These are phyloP conservation scores for Pseudocheirus occidentalis DNA, from an alignment of 2,797 vertebrate species.

Conservation along the genomic window DNA sequence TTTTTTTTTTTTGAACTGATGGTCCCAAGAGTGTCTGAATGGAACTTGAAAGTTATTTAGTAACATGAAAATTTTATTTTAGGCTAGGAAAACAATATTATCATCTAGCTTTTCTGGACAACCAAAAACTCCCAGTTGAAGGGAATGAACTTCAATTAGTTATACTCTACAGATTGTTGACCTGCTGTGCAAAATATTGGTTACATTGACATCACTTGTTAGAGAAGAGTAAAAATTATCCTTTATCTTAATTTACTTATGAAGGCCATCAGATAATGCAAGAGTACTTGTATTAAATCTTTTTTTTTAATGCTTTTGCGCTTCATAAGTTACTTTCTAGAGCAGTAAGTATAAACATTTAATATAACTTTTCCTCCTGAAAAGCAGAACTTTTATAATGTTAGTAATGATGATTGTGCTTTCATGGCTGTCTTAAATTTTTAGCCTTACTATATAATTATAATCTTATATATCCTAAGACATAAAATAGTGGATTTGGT, in stretches of 20 bases:
- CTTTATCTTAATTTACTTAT: constrained; percentile 46
- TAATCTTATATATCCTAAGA: neutral
- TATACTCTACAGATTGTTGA: constrained; percentile 70
- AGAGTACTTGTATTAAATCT: constrained; percentile 11
- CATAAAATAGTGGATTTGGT: neutral
- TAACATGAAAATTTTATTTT: constrained; percentile 64
- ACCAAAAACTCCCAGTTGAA: constrained; percentile 73
- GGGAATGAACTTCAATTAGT: constrained; percentile 67
- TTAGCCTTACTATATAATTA: neutral
- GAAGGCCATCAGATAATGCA: constrained; percentile 46
- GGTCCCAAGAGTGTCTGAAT: constrained; percentile 54
- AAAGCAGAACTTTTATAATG: constrained; percentile 39
- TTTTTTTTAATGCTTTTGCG: constrained; percentile 15
- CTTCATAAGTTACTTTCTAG: constrained; percentile 16
- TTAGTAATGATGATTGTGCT: neutral
- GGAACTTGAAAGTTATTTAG: constrained; percentile 66
- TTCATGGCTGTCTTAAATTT: neutral
- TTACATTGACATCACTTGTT: constrained; percentile 44
- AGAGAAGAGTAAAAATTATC: constrained; percentile 33
- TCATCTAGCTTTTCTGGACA: constrained; percentile 73
- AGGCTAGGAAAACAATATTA: constrained; percentile 62
- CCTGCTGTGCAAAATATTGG: constrained; percentile 65
- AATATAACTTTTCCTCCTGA: constrained; percentile 37
- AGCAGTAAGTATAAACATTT: constrained; percentile 18
- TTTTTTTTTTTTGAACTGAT: constrained; percentile 28